phyloP scores from a whole-genome alignment of 2,888 invertebrate species.

The Sycophila texana region DNA sequence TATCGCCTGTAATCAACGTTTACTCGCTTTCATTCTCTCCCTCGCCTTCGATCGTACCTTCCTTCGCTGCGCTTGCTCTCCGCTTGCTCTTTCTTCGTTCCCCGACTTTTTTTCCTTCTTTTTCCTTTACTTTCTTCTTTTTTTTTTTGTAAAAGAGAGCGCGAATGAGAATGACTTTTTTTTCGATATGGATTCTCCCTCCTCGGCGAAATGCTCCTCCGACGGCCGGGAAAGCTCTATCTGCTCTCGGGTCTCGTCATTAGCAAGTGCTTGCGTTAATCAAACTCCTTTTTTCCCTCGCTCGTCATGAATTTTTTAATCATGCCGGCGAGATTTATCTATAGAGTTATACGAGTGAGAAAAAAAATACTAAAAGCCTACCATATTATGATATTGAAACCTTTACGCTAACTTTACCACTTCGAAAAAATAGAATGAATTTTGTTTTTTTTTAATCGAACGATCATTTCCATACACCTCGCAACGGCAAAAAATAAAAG shows the following conservation, averaged over 20 bases:
- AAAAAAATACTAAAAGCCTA: neutral
- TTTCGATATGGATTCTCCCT: conserved; percentile 24
- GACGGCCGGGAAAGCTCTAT: neutral
- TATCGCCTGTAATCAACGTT: conserved; percentile 54
- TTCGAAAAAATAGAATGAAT: too few relatives aligned
- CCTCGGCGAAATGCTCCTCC: neutral
- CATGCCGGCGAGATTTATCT: neutral
- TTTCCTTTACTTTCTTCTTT: neutral
- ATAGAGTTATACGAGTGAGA: neutral
- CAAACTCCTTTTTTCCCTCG: neutral
- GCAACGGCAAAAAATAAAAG: neutral
- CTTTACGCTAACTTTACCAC: too few relatives aligned
- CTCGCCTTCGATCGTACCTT: neutral
- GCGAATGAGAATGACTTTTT: conserved; percentile 35
- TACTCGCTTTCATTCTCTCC: conserved; percentile 3
- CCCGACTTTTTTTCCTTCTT: neutral
- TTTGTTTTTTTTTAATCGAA: too few relatives aligned
- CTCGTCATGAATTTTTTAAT: neutral
- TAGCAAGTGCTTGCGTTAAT: neutral
- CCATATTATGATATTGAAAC: too few relatives aligned
- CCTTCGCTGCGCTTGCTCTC: conserved; percentile 13
- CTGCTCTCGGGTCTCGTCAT: neutral
- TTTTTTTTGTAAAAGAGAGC: neutral
- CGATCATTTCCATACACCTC: too few relatives aligned
- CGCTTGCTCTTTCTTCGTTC: neutral